Evolutionary conservation across 2,797 vertebrate genomes (phyloP).

Genomic region (Pseudochirops cupreus): DNA sequence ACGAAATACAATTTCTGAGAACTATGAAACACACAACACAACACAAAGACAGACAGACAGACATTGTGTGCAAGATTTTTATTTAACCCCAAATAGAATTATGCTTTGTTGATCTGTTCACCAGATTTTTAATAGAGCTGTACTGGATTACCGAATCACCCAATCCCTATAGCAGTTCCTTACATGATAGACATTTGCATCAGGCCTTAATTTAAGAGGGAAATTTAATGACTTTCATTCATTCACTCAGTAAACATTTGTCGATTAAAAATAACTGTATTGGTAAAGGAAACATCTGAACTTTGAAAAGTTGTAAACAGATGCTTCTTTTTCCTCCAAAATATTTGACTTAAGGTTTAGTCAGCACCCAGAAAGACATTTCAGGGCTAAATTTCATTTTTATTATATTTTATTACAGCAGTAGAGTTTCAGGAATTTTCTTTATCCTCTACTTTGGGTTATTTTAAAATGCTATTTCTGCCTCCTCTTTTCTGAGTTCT

Average conservation of each 20-base stretch:
- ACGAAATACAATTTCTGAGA: conserved; percentile 11
- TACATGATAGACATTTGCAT: conserved; percentile 24
- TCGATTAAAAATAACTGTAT: not conserved
- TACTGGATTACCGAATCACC: not conserved
- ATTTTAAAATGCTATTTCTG: conserved; percentile 74
- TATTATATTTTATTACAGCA: conserved; percentile 58
- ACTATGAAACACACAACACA: not conserved
- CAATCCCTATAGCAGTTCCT: not conserved
- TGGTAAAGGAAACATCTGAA: conserved; percentile 13
- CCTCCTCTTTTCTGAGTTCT: conserved; percentile 78
- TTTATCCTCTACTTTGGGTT: conserved; percentile 73
- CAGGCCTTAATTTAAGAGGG: conserved; percentile 17
- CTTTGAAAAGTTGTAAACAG: conserved; percentile 67
- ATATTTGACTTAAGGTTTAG: conserved; percentile 2
- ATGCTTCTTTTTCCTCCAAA: conserved; percentile 41
- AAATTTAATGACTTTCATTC: not conserved
- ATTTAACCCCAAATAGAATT: conserved; percentile 5
- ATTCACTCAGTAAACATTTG: not conserved
- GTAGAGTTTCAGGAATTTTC: conserved; percentile 57
- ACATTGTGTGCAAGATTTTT: conserved; percentile 10
- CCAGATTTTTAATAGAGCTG: not conserved
- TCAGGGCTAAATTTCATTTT: conserved; percentile 70
- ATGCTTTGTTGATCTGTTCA: not conserved
- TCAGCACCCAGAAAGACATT: conserved; percentile 7
- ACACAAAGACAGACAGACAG: not conserved